Conservation (phyloP, 1,140 invertebrate genomes). For the Meloidogyne hapla region DNA sequence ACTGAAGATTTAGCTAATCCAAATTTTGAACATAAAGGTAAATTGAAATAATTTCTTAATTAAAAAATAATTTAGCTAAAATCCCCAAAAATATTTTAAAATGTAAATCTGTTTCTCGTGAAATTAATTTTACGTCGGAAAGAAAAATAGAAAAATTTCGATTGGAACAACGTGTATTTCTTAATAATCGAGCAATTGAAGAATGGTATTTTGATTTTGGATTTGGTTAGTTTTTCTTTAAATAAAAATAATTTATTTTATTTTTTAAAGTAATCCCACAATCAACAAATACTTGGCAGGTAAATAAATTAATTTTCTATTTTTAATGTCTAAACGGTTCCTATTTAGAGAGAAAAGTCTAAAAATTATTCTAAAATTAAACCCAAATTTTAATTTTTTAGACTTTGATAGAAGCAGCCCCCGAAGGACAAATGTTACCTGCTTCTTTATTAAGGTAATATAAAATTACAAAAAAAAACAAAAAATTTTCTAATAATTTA, state of each 20-base stretch:
- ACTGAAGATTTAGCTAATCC: conserved; percentile 90
- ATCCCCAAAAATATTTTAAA: conserved; percentile 95
- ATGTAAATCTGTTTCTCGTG: conserved; percentile 88
- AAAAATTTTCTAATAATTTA: conserved; percentile 66
- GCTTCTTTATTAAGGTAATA: conserved; percentile 73
- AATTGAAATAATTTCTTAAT: neutral
- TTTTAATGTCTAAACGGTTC: too few species aligned
- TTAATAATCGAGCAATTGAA: conserved; percentile 73
- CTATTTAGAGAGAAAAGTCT: too few species aligned
- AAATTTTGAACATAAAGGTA: conserved; percentile 83
- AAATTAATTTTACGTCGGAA: conserved; percentile 96
- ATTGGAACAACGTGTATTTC: conserved; percentile 85
- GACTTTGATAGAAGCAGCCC: conserved; percentile 83
- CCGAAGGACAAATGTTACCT: conserved; percentile 99
- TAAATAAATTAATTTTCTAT: too few species aligned
- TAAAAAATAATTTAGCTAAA: conserved; percentile 69
- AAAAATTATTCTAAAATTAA: too few species aligned
- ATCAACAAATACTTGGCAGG: conserved; percentile 95
- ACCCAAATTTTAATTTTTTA: neutral
- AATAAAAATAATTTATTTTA: neutral
- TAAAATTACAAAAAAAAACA: neutral
- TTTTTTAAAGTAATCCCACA: conserved; percentile 81
- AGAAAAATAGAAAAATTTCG: conserved; percentile 94
- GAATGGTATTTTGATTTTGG: conserved; percentile 99
- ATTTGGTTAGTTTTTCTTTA: conserved; percentile 67